Conservation (phyloP, 2,113 vertebrate genomes). For the Phaethornis superciliosus region DNA sequence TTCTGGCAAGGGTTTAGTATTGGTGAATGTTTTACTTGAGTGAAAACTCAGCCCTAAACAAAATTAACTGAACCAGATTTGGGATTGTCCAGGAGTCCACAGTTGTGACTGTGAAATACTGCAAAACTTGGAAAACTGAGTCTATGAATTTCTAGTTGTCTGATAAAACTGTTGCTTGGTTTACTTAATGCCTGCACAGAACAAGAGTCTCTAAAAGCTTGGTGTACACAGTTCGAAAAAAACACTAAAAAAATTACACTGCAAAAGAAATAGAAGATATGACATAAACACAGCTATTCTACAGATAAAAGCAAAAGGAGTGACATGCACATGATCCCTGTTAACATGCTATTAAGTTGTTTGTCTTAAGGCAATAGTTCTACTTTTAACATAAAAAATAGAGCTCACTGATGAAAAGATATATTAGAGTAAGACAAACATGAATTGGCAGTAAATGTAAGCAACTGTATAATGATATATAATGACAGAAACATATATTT, state of each 20-base stretch:
- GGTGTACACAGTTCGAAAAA: not conserved
- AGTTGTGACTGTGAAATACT: not conserved
- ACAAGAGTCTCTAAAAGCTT: not conserved
- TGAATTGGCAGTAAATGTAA: not conserved
- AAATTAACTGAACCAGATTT: not conserved
- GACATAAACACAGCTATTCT: not conserved
- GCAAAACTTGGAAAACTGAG: not conserved
- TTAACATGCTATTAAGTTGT: not conserved
- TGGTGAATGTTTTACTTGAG: not conserved
- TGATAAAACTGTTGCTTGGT: not conserved
- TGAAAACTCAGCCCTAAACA: not conserved
- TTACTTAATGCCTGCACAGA: not conserved
- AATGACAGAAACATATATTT: no score
- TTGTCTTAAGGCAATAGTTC: not conserved
- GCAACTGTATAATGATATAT: no score
- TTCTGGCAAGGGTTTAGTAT: not conserved
- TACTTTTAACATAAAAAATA: not conserved
- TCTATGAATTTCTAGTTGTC: conserved; percentile 6
- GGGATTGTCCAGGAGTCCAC: not conserved
- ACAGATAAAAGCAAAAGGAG: not conserved
- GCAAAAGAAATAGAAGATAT: not conserved
- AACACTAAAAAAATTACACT: not conserved
- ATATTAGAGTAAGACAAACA: not conserved
- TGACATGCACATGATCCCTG: not conserved
- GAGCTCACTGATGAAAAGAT: not conserved